Evolutionary conservation across 2,888 invertebrate genomes (phyloP).

Genomic region (Oscheius sp.): DNA sequence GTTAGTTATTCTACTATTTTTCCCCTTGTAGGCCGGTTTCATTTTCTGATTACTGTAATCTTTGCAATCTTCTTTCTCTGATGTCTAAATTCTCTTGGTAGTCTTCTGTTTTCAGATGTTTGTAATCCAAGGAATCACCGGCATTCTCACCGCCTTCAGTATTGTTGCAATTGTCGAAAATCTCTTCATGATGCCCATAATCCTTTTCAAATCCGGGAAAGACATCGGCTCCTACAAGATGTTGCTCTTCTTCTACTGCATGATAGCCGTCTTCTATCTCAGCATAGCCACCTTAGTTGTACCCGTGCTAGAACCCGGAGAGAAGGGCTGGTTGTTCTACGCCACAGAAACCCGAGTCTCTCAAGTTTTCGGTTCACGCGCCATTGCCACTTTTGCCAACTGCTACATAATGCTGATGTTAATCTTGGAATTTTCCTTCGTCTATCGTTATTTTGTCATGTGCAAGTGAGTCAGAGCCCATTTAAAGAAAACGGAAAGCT

Average conservation of each 20-base stretch:
- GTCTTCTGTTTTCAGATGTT: no score
- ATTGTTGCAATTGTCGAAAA: background rate
- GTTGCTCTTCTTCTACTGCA: background rate
- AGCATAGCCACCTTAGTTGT: background rate
- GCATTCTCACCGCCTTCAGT: background rate
- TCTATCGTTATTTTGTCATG: slow-evolving; percentile 15
- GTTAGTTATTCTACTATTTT: no score
- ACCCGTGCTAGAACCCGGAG: background rate
- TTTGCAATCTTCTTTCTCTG: no score
- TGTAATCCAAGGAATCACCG: background rate
- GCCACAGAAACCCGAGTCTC: background rate
- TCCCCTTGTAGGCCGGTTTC: no score
- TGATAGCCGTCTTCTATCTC: background rate
- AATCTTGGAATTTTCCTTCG: background rate
- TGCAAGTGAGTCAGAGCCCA: background rate
- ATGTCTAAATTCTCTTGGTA: no score
- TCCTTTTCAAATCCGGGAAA: background rate
- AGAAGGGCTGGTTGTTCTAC: slow-evolving; percentile 4
- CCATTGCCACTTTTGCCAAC: background rate
- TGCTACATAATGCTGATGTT: background rate
- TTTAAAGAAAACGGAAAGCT: background rate
- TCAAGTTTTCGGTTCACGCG: background rate
- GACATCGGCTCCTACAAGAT: slow-evolving; percentile 3
- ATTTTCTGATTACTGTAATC: no score
- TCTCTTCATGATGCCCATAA: slow-evolving; percentile 1